Evolutionary conservation across 2,888 invertebrate species (phyloP).

Genomic region (Thymelicus lineola): DNA sequence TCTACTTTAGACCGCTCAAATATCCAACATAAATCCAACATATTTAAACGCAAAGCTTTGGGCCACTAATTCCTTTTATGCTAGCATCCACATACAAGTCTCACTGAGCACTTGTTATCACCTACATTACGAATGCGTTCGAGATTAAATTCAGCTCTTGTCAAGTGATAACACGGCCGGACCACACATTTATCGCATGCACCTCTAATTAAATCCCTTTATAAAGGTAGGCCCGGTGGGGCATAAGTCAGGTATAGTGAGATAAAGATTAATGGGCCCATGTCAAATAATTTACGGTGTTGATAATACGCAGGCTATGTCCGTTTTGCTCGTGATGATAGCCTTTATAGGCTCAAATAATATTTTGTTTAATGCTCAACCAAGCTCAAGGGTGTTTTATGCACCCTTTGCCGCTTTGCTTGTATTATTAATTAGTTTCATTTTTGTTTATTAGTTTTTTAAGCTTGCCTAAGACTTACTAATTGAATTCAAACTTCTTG

Average conservation of each 20-base stretch:
- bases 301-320: conserved; percentile 57
- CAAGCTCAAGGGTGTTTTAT: background rate
- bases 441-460: too few species aligned
- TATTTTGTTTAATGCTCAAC: conserved; percentile 5
- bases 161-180: conserved; percentile 65
- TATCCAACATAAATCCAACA: background rate
- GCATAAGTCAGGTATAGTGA: conserved; percentile 60
- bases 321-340: conserved; percentile 36
- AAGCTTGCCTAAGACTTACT: too few species aligned
- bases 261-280: conserved; percentile 77
- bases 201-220: conserved; percentile 71
- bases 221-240: conserved; percentile 50
- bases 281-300: conserved; percentile 79
- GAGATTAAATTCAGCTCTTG: conserved; percentile 68
- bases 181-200: conserved; percentile 76
- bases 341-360: conserved; percentile 10
- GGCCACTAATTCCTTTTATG: conserved; percentile 57
- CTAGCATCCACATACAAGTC: conserved; percentile 24
- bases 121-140: conserved; percentile 63
- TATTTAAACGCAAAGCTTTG: conserved; percentile 49
- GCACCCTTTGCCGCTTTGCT: too few species aligned
- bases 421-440: too few species aligned
- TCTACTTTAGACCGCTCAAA: too few species aligned
- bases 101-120: conserved; percentile 27
- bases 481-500: too few species aligned